A percentile compares a stretch with the other conserved stretches of the same genome.
Evolutionary conservation across 2,797 vertebrate species (phyloP).

Genomic region (Liparis tanakae): DNA sequence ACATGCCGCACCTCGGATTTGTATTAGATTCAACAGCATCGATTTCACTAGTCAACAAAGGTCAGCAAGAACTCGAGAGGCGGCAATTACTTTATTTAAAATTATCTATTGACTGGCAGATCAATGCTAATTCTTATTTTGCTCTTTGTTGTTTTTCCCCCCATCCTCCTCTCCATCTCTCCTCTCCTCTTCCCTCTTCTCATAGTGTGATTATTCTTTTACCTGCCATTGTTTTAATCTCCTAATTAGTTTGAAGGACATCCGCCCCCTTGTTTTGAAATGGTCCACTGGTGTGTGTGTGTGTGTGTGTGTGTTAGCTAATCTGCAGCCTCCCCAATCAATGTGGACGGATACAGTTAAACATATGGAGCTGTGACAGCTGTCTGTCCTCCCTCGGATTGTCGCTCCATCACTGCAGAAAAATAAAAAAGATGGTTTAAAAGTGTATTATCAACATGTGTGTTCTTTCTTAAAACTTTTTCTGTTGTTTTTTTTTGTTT

Average conservation of each 20-base stretch:
- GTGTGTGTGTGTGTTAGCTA: conserved; percentile 46
- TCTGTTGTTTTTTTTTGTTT: not conserved
- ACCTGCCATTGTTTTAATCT: conserved; percentile 94
- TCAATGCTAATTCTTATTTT: conserved; percentile 98
- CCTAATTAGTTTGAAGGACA: conserved; percentile 97
- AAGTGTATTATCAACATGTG: not conserved
- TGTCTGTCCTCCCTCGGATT: conserved; percentile 52
- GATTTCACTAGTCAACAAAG: conserved; percentile 98
- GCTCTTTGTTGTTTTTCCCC: conserved; percentile 79
- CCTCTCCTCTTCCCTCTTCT: conserved; percentile 62
- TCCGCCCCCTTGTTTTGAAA: conserved; percentile 77
- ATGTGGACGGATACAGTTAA: conserved; percentile 66
- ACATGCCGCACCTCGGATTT: conserved; percentile 92
- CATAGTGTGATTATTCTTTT: conserved; percentile 84
- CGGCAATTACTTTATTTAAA: conserved; percentile 99
- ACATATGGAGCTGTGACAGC: conserved; percentile 59
- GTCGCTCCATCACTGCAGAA: conserved; percentile 33
- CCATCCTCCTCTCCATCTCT: conserved; percentile 59
- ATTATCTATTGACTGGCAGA: conserved; percentile 96
- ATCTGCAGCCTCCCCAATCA: conserved; percentile 68
- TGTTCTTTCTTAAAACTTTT: not conserved
- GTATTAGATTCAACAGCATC: conserved; percentile 98
- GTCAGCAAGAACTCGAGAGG: conserved; percentile 96
- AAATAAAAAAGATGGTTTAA: not conserved
- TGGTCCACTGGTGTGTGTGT: conserved; percentile 63